Conservation (phyloP, 2,888 invertebrate genomes). For the Chydorus sphaericus region DNA sequence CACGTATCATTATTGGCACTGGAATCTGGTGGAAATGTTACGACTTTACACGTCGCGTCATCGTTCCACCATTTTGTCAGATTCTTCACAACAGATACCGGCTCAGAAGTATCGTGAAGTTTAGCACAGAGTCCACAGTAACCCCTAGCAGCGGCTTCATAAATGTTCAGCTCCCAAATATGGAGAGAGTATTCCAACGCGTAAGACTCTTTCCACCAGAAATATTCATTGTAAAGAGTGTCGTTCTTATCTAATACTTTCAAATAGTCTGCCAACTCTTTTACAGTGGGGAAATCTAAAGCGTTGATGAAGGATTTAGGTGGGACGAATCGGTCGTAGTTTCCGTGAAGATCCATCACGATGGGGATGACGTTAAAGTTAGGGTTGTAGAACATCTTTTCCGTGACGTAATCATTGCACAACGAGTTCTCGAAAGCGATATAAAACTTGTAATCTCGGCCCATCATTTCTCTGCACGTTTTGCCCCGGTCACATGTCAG, state of each 20-base stretch:
- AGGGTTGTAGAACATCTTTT: conserved; percentile 20
- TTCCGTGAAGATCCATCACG: conserved; percentile 29
- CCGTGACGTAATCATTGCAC: conserved; percentile 23
- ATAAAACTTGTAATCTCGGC: conserved; percentile 21
- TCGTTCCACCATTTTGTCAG: too few species aligned
- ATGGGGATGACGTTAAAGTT: conserved; percentile 19
- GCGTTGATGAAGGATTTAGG: conserved; percentile 87
- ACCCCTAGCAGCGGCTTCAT: conserved; percentile 18
- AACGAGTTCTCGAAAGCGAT: conserved; percentile 22
- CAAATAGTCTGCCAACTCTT: conserved; percentile 73
- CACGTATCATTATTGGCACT: too few species aligned
- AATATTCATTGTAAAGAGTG: conserved; percentile 82
- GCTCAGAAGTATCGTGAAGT: too few species aligned
- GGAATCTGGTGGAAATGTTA: too few species aligned
- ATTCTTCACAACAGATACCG: too few species aligned
- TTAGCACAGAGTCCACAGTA: conserved; percentile 83
- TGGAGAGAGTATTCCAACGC: too few species aligned
- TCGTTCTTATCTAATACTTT: conserved; percentile 72
- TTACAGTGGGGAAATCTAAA: conserved; percentile 79
- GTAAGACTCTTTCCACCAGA: conserved; percentile 76
- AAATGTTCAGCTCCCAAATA: too few species aligned
- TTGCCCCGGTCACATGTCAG: too few species aligned
- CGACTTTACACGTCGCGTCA: too few species aligned
- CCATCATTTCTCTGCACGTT: too few species aligned
- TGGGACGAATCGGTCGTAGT: conserved; percentile 77